These are phyloP conservation scores for Myotis myotis DNA, from an alignment of 2,797 vertebrate species.

Conservation along the genomic window DNA sequence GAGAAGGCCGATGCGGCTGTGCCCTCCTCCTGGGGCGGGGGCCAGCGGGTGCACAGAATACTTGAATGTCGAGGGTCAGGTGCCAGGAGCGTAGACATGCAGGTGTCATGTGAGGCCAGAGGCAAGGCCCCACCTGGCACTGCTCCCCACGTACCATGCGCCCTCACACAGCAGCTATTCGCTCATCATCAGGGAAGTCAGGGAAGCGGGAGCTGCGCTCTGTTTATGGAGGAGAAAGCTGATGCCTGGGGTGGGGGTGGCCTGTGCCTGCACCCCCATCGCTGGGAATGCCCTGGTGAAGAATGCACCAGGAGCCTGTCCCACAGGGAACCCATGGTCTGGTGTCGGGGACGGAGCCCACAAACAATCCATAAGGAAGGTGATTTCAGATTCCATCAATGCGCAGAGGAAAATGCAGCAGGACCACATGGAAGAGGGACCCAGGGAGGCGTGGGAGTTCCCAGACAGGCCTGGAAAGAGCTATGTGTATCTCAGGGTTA, in stretches of 20 bases:
- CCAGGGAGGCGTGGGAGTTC: accelerated
- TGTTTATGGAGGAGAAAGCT: neutral
- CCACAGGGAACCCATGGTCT: accelerated
- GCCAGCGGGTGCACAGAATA: neutral
- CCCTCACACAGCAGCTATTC: accelerated
- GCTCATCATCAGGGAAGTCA: accelerated
- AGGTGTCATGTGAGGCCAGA: accelerated
- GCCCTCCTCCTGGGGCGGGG: accelerated
- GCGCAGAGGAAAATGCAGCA: neutral
- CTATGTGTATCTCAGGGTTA: neutral
- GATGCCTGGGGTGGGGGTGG: neutral
- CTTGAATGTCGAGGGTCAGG: accelerated
- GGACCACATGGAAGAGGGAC: accelerated
- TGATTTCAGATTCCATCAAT: accelerated
- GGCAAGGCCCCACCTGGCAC: accelerated
- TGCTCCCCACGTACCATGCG: too few species aligned
- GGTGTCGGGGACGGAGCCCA: neutral
- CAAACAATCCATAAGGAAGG: neutral
- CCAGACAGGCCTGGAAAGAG: neutral
- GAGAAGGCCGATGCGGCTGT: neutral
- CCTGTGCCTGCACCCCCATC: neutral
- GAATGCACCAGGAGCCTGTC: neutral
- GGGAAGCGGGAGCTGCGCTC: accelerated
- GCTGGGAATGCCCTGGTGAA: accelerated
- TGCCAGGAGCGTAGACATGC: accelerated